Conservation (phyloP, 2,888 invertebrate species). For the Apamea crenata region DNA sequence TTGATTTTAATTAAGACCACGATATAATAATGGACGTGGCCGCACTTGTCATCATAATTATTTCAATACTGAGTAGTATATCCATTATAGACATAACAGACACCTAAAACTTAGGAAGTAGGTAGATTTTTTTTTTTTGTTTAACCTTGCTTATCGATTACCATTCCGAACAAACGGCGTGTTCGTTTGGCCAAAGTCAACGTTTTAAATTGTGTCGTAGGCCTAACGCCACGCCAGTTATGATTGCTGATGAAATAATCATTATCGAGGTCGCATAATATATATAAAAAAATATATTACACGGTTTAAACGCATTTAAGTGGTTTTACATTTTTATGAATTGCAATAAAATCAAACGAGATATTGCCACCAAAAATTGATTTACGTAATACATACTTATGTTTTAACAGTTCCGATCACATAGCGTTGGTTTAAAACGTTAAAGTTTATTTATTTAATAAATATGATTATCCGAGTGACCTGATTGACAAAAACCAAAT, state of each 20-base stretch:
- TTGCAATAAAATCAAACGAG: constrained; percentile 51
- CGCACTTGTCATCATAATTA: constrained; percentile 32
- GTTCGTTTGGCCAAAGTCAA: constrained; percentile 4
- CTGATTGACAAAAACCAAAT: constrained; percentile 12
- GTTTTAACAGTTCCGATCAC: neutral
- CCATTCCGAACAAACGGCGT: constrained; percentile 5
- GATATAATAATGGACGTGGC: constrained; percentile 20
- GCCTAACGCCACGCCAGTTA: constrained; percentile 8
- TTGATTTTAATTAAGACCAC: constrained; percentile 51
- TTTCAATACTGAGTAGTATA: constrained; percentile 33
- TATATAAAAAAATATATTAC: constrained; percentile 38
- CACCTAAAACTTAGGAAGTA: neutral
- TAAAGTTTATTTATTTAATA: constrained; percentile 14
- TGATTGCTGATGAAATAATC: constrained; percentile 53
- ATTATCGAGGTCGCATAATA: constrained; percentile 52
- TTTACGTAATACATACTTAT: constrained; percentile 19
- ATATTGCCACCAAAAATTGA: constrained; percentile 28
- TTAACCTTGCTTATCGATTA: neutral
- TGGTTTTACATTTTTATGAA: constrained; percentile 47
- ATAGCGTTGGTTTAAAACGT: constrained; percentile 18
- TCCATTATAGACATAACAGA: neutral
- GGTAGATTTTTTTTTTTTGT: neutral
- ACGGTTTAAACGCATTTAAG: constrained; percentile 34
- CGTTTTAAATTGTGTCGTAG: constrained; percentile 10
- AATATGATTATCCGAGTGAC: constrained; percentile 9